A percentile compares a stretch with the other conserved stretches of the same genome.
These are phyloP conservation scores for Cephalopterus ornatus DNA, from an alignment of 2,113 vertebrate genomes.

Conservation along the genomic window DNA sequence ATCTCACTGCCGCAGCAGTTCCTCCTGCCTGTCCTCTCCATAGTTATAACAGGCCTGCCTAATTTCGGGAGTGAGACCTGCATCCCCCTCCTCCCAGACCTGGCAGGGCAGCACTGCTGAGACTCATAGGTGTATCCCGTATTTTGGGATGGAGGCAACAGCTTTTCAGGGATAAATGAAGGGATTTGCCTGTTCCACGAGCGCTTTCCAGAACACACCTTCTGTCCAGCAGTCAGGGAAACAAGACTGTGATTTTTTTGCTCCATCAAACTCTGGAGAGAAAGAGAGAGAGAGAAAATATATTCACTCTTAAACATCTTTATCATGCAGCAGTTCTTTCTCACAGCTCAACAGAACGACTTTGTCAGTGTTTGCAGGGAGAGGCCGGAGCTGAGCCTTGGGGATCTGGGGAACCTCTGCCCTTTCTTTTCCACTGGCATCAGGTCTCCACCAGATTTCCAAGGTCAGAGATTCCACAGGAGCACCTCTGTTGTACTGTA, in stretches of 20 bases:
- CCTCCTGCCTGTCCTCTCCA: background rate
- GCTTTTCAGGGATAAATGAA: background rate
- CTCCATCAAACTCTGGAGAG: rapidly evolving
- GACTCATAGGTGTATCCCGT: rapidly evolving
- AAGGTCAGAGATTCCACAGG: background rate
- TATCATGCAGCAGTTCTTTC: background rate
- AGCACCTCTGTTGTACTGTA: background rate
- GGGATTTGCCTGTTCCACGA: background rate
- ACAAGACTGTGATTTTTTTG: background rate
- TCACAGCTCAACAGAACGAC: background rate
- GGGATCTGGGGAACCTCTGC: background rate
- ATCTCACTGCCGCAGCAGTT: background rate
- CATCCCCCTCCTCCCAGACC: background rate
- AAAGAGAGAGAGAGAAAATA: background rate
- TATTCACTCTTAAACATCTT: background rate
- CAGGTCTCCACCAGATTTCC: background rate
- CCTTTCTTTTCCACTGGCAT: background rate
- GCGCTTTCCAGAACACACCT: background rate
- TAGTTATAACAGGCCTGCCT: rapidly evolving
- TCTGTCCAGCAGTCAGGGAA: background rate
- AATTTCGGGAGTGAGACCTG: background rate
- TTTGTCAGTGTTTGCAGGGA: background rate
- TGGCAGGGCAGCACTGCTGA: background rate
- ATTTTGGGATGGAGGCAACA: rapidly evolving
- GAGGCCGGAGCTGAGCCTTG: rapidly evolving